A percentile compares a stretch with the other conserved stretches of the same genome.
phyloP scores from a whole-genome alignment of 2,113 vertebrate species.

The Neodon shergylaensis region DNA sequence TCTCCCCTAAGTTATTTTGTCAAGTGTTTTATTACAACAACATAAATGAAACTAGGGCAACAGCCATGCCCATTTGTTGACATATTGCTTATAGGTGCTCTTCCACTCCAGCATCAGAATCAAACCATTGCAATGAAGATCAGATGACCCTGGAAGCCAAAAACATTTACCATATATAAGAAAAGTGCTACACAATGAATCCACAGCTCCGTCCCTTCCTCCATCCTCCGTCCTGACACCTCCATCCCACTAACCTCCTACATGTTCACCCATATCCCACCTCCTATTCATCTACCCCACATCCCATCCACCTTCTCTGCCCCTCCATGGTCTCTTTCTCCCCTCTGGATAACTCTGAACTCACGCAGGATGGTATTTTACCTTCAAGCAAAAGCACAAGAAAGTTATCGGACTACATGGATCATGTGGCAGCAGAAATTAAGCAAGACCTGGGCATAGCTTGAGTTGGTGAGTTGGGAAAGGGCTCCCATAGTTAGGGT shows the following conservation, averaged over 20 bases:
- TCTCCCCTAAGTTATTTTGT: neutral
- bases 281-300: neutral
- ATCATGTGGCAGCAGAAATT: neutral
- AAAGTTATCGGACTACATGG: neutral
- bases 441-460: neutral
- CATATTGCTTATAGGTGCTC: neutral
- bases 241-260: neutral
- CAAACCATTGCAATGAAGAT: neutral
- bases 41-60: neutral
- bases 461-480: neutral
- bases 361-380: neutral
- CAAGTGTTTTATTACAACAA: neutral
- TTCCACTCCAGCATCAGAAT: neutral
- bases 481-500: no score
- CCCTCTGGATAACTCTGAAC: neutral
- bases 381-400: neutral
- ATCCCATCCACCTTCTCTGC: no score
- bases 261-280: neutral
- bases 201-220: no score
- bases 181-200: neutral
- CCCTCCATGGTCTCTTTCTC: neutral
- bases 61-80: neutral
- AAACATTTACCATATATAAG: neutral
- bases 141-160: neutral
- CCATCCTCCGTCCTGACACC: no score